Evolutionary conservation across 2,888 invertebrate genomes (phyloP), one percentile per base, ranked within the genome.

Genomic region (Hartigia nigra): DNA sequence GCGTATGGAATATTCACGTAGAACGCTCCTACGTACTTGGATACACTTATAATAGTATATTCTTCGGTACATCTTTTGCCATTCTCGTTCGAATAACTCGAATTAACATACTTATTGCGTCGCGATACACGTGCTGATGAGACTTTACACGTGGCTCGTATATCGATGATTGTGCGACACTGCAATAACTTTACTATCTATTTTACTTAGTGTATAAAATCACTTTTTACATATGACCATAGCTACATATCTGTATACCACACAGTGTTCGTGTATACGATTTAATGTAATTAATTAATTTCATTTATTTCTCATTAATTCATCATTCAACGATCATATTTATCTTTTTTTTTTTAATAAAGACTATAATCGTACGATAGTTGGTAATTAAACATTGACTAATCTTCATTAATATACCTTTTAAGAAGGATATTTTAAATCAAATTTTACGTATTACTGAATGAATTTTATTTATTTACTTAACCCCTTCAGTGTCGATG

Each of bases 71-170:
- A 9, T 23, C 55, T 23, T 23, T 55, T 55, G 55, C 23, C 23
- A 55, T 55, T 34, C 34, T 34, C 34, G 34, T 34, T 55, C 55
- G 55, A 55, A 79, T 84, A 79, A 79, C 76, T 78, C 80, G 78
- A 78, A 86, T 87, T 87, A 83, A 76, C 87, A 84, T 85, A 84
- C 85, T 87, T 85, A 87, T 87, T 82, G 84, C 79, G 81, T 81
- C 74, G 82, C 74, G 39, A 39, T 39, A 14, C 23, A 14, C 39
- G 39, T 5, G 55, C 55, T 55, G 55, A 23, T 55, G 23, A 55
- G 55, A 35, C 35, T 35, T 35, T 35, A 35, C 35, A 35, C 35
- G 9, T 9, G 35, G 35, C 35, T 35, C 9, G 35, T 35, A 35
- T 9, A 35, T 35, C 35, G 5, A 35, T 35, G 35, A 35, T 35